Evolutionary conservation across 2,113 vertebrate genomes (phyloP), one percentile per base, ranked within the genome.

Genomic region (Oryzias melastigma): DNA sequence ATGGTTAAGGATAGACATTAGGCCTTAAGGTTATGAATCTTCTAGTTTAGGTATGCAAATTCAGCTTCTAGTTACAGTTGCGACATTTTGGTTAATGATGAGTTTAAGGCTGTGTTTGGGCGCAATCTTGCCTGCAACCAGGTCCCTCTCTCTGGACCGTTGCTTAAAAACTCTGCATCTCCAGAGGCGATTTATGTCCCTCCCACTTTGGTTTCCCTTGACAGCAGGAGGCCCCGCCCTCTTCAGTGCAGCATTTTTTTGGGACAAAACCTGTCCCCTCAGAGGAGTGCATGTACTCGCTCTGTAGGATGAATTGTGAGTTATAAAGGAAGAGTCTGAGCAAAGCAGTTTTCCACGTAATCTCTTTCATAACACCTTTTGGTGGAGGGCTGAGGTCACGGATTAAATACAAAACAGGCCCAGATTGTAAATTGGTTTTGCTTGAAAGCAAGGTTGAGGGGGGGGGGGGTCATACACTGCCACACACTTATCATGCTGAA

Each of bases 141-240:
- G 22, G 22, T 22, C 22, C 22, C 22, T 22, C 22, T 22, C 22
- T 2, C 22, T 22, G 35, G 35, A 12, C 2, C 2, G 35, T 35
- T 2, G 35, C 35, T 35, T 12, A 35, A 5, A 25, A n/a, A 29
- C 27, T 29, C 27, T 7, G 27, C 27, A 29, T 29, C 27, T 29
- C 27, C 27, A 29, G 27, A 29, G 27, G 27, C 27, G 5, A 29
- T 7, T 29, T 2, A 29, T 29, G 35, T 35, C 3, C 10, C 83
- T 84, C 80, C 79, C 81, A 76, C 79, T 78, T 79, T 75, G 74
- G 80, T 78, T 81, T 82, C 65, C 15, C 62, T 67, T 53, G 0
- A 20, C 20, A 19, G 19, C 40, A 2, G 57, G 57, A 65, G 72
- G 46, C 66, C 63, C 49, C 45, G 19, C 73, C 35, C 63, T 35